A percentile compares a stretch with the other conserved stretches of the same genome.
Evolutionary conservation across 1,140 invertebrate species (phyloP).

Genomic region (Lepidurus couesii): DNA sequence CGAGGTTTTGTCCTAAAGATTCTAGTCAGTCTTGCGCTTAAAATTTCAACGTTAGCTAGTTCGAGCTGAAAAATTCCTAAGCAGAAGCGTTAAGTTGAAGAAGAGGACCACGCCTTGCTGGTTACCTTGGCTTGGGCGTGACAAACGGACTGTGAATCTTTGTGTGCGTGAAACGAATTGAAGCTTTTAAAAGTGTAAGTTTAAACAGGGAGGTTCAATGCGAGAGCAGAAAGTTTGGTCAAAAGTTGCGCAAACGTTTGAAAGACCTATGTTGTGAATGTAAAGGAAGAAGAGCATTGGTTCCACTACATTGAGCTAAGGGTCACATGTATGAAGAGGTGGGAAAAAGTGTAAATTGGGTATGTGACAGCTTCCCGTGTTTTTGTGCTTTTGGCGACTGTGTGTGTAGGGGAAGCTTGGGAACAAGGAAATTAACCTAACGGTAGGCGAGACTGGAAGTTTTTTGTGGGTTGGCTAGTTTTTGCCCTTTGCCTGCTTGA

Average conservation of each 20-base stretch:
- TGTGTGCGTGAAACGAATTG: not conserved
- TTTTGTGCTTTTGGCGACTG: not conserved
- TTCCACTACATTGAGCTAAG: not conserved
- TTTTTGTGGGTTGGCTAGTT: not conserved
- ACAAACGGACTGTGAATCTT: not conserved
- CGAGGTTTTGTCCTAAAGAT: not conserved
- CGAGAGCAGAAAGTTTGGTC: not conserved
- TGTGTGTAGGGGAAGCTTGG: not conserved
- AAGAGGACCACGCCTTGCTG: slow-evolving; percentile 1
- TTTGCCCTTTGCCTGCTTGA: too few species aligned
- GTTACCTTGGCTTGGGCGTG: slow-evolving; percentile 6
- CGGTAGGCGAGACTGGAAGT: not conserved
- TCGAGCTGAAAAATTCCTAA: not conserved
- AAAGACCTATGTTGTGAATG: not conserved
- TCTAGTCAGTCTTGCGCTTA: not conserved
- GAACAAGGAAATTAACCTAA: not conserved
- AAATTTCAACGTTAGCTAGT: not conserved
- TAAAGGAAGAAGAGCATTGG: not conserved
- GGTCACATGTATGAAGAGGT: not conserved
- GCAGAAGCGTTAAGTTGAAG: not conserved
- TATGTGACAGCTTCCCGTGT: slow-evolving; percentile 9
- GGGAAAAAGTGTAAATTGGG: not conserved
- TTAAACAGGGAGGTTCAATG: not conserved
- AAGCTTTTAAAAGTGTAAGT: not conserved
- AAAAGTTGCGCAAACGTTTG: not conserved